Percentiles rank a stretch among this genome's conserved stretches.
phyloP scores from a whole-genome alignment of 2,113 vertebrate species.

The Cynocephalus volans region DNA sequence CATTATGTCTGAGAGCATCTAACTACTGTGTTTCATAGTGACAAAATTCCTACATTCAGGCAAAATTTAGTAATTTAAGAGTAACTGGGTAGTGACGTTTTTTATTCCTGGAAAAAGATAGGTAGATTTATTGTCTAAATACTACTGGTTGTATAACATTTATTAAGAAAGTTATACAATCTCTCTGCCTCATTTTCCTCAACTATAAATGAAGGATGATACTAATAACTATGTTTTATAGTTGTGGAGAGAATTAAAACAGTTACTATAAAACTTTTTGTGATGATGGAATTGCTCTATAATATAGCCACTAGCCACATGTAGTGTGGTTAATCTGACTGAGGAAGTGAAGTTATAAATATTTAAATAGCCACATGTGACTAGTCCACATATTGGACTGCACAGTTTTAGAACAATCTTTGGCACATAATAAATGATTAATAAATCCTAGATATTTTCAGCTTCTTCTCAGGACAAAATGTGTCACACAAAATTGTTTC shows the following conservation, averaged over 20 bases:
- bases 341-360: not conserved
- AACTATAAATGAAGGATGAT: not conserved
- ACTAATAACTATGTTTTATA: not conserved
- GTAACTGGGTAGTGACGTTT: not conserved
- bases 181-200: not conserved
- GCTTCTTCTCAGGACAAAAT: not conserved
- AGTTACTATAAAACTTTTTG: not conserved
- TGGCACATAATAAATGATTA: not conserved
- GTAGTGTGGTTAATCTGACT: not conserved
- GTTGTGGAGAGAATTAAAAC: not conserved
- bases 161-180: constrained; percentile 17
- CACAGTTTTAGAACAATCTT: not conserved
- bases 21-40: not conserved
- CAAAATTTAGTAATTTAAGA: not conserved
- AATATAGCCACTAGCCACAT: not conserved
- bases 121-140: not conserved
- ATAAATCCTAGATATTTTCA: not conserved
- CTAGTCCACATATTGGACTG: not conserved
- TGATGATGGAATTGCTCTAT: not conserved
- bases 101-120: not conserved
- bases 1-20: not conserved
- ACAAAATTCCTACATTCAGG: not conserved
- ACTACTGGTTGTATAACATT: not conserved
- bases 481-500: not conserved
- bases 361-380: not conserved